A percentile compares a stretch with the other conserved stretches of the same genome.
These are phyloP conservation scores for Mus spicilegus DNA, from an alignment of 2,113 vertebrate genomes.

Conservation along the genomic window DNA sequence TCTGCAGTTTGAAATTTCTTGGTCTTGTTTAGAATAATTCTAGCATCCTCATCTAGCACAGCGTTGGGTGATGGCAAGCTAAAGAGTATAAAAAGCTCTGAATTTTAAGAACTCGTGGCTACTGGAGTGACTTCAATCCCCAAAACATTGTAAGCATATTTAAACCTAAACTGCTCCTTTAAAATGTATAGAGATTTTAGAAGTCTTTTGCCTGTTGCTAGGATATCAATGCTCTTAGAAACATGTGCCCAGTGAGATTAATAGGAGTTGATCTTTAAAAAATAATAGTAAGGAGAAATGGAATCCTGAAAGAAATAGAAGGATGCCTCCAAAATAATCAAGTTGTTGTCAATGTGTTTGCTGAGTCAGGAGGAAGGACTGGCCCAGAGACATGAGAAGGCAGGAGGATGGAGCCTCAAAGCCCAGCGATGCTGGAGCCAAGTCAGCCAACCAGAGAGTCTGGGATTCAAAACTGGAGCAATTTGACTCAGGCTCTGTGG, in stretches of 20 bases:
- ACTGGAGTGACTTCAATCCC: background rate
- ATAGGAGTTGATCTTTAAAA: background rate
- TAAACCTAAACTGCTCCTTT: background rate
- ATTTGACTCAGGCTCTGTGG: background rate
- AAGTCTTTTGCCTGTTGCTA: background rate
- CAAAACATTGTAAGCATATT: background rate
- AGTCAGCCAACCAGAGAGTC: background rate
- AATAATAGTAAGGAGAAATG: background rate
- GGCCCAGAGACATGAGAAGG: background rate
- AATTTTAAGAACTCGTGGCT: background rate
- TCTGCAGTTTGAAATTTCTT: background rate
- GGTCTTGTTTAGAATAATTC: background rate
- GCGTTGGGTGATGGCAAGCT: background rate
- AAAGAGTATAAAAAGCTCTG: background rate
- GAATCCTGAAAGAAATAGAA: background rate
- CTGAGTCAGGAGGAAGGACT: background rate
- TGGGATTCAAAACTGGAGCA: background rate
- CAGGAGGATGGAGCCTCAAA: background rate
- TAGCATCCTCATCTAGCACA: background rate
- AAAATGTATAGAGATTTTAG: background rate
- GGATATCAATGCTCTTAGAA: background rate
- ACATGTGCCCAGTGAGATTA: background rate
- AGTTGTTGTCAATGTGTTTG: background rate
- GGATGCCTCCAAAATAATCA: background rate
- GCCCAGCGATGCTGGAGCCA: background rate